Evolutionary conservation across 2,113 vertebrate genomes (phyloP).

Genomic region (Neoarius graeffei): DNA sequence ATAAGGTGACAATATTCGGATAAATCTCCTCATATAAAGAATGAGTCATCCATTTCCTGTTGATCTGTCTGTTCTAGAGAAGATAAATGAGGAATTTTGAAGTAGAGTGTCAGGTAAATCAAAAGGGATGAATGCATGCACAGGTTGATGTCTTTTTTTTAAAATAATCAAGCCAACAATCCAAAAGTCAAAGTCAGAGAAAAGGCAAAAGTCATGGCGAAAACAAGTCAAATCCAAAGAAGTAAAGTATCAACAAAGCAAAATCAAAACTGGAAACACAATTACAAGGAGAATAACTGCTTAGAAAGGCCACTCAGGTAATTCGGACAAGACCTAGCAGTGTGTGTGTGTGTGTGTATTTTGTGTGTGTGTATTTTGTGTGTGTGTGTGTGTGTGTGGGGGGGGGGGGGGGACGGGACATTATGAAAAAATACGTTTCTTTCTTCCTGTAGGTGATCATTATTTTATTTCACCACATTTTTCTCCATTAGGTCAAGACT

Average conservation of each 20-base stretch:
- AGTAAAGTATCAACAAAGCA: background rate
- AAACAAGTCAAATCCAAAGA: background rate
- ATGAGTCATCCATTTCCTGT: background rate
- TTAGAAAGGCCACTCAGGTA: background rate
- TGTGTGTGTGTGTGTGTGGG: background rate
- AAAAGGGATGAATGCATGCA: background rate
- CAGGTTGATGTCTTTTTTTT: background rate
- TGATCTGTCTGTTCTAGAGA: background rate
- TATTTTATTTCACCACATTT: conserved; percentile 1
- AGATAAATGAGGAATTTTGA: background rate
- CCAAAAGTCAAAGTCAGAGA: background rate
- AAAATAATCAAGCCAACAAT: background rate
- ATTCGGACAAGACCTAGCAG: background rate
- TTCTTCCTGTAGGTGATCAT: conserved; percentile 24
- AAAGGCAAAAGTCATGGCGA: background rate
- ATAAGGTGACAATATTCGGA: background rate
- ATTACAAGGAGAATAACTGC: background rate
- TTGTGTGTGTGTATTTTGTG: background rate
- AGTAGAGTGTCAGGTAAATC: background rate
- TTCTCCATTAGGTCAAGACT: conserved; percentile 16
- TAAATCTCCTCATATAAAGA: conserved; percentile 5
- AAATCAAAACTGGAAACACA: background rate
- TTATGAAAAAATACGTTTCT: background rate
- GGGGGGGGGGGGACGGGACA: too few species aligned
- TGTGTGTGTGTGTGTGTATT: background rate